These are phyloP conservation scores for Gallinago undulata DNA, from an alignment of 2,113 vertebrate species.

Conservation along the genomic window DNA sequence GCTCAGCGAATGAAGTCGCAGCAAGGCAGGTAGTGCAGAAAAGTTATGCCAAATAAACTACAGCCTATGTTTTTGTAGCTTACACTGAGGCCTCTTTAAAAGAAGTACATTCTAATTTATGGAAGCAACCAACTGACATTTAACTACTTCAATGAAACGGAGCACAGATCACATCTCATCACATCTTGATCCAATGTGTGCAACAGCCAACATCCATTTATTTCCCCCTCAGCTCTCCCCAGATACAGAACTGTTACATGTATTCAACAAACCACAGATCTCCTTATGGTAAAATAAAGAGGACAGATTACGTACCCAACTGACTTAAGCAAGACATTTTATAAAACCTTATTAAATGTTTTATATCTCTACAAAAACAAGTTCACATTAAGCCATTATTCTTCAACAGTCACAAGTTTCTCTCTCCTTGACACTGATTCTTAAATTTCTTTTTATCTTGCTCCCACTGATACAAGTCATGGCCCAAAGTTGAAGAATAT, in stretches of 20 bases:
- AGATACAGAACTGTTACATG: not conserved
- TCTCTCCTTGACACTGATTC: not conserved
- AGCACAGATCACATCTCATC: conserved; percentile 53
- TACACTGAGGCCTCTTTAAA: conserved; percentile 12
- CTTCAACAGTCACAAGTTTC: not conserved
- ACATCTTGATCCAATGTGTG: conserved; percentile 63
- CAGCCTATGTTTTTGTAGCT: not conserved
- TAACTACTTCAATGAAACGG: conserved; percentile 51
- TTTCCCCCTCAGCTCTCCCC: not conserved
- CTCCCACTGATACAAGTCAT: not conserved
- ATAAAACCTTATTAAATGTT: not conserved
- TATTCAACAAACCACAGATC: not conserved
- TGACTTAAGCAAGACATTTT: not conserved
- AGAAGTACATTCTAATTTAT: conserved; percentile 37
- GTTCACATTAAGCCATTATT: not conserved
- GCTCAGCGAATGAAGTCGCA: not conserved
- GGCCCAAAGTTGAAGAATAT: not conserved
- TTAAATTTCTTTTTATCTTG: not conserved
- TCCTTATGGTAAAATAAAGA: not conserved
- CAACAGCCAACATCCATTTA: not conserved
- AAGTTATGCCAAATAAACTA: not conserved
- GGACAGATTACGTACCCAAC: not conserved
- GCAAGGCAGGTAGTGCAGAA: not conserved
- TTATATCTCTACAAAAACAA: not conserved
- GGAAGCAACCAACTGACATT: conserved; percentile 46